Evolutionary conservation across 1,140 invertebrate genomes (phyloP).

Genomic region (Lethrus apterus): DNA sequence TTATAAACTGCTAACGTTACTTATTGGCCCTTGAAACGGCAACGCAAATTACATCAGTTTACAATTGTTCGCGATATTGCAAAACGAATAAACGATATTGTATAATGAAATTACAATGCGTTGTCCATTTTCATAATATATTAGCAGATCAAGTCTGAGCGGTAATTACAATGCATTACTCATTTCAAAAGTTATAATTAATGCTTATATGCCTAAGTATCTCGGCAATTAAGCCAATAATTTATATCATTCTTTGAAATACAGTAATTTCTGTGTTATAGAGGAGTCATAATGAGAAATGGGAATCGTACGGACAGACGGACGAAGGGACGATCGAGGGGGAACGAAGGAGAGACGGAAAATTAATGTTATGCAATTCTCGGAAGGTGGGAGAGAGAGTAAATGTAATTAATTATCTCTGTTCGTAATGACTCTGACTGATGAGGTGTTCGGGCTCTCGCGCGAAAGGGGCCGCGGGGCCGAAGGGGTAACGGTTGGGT

Average conservation of each 20-base stretch:
- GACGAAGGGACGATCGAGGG: slow-evolving; percentile 13
- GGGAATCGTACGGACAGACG: slow-evolving; percentile 32
- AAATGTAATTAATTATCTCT: slow-evolving; percentile 45
- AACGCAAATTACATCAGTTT: too few species aligned
- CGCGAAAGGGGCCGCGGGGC: slow-evolving; percentile 13
- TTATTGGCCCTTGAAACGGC: too few species aligned
- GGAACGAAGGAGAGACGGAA: slow-evolving; percentile 32
- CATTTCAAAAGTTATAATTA: slow-evolving; percentile 31
- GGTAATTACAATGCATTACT: slow-evolving; percentile 26
- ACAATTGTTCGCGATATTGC: too few species aligned
- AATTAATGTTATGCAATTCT: slow-evolving; percentile 46
- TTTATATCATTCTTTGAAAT: slow-evolving; percentile 32
- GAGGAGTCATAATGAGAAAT: slow-evolving; percentile 40
- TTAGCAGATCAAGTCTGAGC: not conserved
- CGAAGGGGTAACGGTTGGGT: slow-evolving; percentile 17
- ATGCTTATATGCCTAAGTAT: slow-evolving; percentile 29
- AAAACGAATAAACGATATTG: too few species aligned
- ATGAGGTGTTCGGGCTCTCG: slow-evolving; percentile 40
- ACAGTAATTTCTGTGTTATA: slow-evolving; percentile 29
- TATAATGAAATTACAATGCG: too few species aligned
- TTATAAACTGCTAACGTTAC: too few species aligned
- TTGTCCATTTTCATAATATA: too few species aligned
- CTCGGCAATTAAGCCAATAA: slow-evolving; percentile 32
- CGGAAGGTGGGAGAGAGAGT: slow-evolving; percentile 42
- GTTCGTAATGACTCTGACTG: slow-evolving; percentile 44